phyloP scores from a whole-genome alignment of 1,140 invertebrate genomes.

The Drosophila punjabiensis region DNA sequence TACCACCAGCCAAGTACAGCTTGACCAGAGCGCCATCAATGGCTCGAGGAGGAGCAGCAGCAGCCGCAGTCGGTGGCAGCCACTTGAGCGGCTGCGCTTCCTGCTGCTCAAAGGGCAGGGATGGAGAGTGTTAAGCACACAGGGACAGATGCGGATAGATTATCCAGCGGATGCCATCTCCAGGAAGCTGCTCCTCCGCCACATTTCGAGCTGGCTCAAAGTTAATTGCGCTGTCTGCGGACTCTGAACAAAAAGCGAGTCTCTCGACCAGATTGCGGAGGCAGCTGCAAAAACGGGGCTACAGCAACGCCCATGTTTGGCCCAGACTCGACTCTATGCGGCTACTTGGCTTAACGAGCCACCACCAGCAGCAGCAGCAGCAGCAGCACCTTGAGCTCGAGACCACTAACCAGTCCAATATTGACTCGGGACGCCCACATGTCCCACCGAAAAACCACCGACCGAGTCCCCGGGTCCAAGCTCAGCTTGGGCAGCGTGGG shows the following conservation, averaged over 20 bases:
- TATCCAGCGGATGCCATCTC: constrained; percentile 50
- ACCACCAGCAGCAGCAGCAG: constrained; percentile 5
- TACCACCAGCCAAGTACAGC: constrained; percentile 59
- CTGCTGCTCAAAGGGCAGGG: constrained; percentile 51
- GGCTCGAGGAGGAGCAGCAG: neutral
- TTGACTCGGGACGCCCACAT: constrained; percentile 39
- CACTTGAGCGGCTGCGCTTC: constrained; percentile 44
- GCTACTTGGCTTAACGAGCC: constrained; percentile 52
- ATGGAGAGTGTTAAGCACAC: constrained; percentile 63
- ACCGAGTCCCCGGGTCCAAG: constrained; percentile 17
- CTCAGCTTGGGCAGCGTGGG: constrained; percentile 21
- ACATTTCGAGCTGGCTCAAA: constrained; percentile 52
- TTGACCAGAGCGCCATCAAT: constrained; percentile 60
- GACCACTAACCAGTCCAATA: constrained; percentile 42
- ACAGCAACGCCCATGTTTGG: constrained; percentile 42
- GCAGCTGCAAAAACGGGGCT: constrained; percentile 19
- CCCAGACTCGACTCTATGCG: constrained; percentile 38
- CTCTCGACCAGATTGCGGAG: constrained; percentile 51
- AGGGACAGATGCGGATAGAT: constrained; percentile 39
- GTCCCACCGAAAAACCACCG: constrained; percentile 25
- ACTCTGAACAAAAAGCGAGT: constrained; percentile 33
- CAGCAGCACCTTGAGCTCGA: constrained; percentile 35
- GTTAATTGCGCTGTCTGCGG: constrained; percentile 64
- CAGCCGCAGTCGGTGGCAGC: constrained; percentile 2
- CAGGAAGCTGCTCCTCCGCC: constrained; percentile 50